A percentile compares a stretch with the other conserved stretches of the same genome.
These are phyloP conservation scores for Halichondria panicea DNA, from an alignment of 37 sponge, comb jelly and placozoan species.

Conservation along the genomic window DNA sequence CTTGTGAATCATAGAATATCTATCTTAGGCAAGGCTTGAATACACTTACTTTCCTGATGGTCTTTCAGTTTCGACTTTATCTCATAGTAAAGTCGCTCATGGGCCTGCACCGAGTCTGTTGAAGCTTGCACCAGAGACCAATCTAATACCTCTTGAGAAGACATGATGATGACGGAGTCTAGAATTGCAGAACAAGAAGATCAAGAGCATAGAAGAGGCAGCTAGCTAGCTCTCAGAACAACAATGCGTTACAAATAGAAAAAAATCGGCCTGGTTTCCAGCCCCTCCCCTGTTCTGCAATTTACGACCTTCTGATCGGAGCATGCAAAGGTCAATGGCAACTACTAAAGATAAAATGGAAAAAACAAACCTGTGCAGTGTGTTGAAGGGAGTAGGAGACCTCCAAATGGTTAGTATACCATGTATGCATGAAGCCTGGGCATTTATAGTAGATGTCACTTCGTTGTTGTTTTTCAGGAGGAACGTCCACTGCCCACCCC, in stretches of 20 bases:
- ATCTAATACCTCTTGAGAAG: background rate
- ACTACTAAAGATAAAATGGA: too few species aligned
- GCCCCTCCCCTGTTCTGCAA: background rate
- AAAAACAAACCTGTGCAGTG: conserved; percentile 36
- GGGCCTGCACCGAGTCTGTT: conserved; percentile 15
- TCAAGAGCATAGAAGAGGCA: too few species aligned
- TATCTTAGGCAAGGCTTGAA: background rate
- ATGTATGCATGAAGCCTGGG: background rate
- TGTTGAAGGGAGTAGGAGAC: conserved; percentile 51
- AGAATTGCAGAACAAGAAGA: too few species aligned
- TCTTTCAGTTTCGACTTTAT: conserved; percentile 12
- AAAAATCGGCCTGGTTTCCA: background rate
- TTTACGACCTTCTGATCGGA: background rate
- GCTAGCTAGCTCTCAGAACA: too few species aligned
- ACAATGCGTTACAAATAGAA: too few species aligned
- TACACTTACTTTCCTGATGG: conserved; percentile 1
- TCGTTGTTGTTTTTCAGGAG: conserved; percentile 43
- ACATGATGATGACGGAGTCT: background rate
- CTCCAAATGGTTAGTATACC: conserved; percentile 51
- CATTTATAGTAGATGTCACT: background rate
- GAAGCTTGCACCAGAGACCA: conserved; percentile 18
- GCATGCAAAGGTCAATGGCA: too few species aligned
- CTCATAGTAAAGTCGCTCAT: conserved; percentile 6
- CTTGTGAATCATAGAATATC: background rate
- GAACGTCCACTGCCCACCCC: conserved; percentile 66